These are phyloP conservation scores for Dyspetes luteomarginatus DNA, from an alignment of 2,888 invertebrate genomes.

Conservation along the genomic window DNA sequence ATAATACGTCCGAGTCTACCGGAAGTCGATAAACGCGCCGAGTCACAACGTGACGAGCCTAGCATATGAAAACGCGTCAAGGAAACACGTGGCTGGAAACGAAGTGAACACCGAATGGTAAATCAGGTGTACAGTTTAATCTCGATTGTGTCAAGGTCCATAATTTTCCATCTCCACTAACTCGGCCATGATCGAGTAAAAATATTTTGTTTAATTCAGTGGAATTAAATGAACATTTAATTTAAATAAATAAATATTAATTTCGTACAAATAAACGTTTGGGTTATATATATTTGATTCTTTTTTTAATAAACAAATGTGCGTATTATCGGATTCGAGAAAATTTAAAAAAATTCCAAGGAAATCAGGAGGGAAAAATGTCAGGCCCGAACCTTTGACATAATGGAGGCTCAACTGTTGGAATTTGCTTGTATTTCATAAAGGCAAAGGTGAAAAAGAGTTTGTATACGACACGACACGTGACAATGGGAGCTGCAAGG, in stretches of 20 bases:
- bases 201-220: too few species aligned
- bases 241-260: too few species aligned
- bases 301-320: too few species aligned
- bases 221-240: too few species aligned
- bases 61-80: slow-evolving; percentile 21
- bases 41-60: slow-evolving; percentile 51
- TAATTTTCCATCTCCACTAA: neutral
- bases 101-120: neutral
- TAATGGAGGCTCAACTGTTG: neutral
- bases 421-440: slow-evolving; percentile 3
- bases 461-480: slow-evolving; percentile 6
- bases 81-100: slow-evolving; percentile 21
- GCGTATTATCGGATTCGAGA: too few species aligned
- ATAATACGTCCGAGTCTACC: slow-evolving; percentile 37
- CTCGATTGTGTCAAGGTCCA: neutral
- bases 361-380: too few species aligned
- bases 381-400: too few species aligned
- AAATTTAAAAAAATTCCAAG: too few species aligned
- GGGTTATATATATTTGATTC: too few species aligned
- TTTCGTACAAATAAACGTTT: too few species aligned
- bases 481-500: slow-evolving; percentile 23
- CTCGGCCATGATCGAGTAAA: too few species aligned
- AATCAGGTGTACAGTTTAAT: neutral
- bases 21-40: slow-evolving; percentile 56
- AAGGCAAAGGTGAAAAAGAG: neutral